A percentile compares a stretch with the other conserved stretches of the same genome.
Conservation (phyloP, 2,888 invertebrate genomes). For the Drosophila kambysellisi region DNA sequence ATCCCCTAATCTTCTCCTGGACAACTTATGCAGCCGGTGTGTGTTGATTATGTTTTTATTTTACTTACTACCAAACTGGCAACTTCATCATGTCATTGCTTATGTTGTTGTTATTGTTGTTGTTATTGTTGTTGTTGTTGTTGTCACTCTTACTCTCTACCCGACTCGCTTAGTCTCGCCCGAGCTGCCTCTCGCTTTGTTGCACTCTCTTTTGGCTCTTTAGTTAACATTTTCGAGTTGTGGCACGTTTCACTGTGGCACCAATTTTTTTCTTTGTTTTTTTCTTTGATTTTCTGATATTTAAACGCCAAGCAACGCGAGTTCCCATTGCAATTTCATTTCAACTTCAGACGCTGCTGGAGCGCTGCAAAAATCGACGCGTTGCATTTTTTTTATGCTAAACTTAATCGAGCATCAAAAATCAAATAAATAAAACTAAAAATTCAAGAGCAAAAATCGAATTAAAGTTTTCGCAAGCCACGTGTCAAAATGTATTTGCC, state of each 20-base stretch:
- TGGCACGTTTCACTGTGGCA: conserved; percentile 69
- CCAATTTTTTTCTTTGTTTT: conserved; percentile 54
- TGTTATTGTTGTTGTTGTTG: conserved; percentile 5
- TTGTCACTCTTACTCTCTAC: conserved; percentile 1
- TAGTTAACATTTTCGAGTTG: conserved; percentile 45
- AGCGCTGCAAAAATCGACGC: conserved; percentile 45
- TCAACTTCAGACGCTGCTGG: conserved; percentile 53
- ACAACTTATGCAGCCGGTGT: conserved; percentile 55
- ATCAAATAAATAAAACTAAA: conserved; percentile 3
- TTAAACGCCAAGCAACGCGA: conserved; percentile 61
- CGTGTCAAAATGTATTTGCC: conserved; percentile 68
- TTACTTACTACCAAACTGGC: conserved; percentile 60
- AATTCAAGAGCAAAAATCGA: conserved; percentile 11
- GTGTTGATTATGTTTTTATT: conserved; percentile 67
- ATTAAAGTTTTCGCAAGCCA: conserved; percentile 9
- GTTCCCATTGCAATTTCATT: conserved; percentile 69
- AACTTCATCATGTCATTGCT: conserved; percentile 51
- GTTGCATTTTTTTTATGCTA: conserved; percentile 11
- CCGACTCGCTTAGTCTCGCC: conserved; percentile 7
- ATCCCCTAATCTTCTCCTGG: background rate
- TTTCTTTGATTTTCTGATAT: conserved; percentile 70
- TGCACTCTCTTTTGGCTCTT: conserved; percentile 39
- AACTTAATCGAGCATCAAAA: conserved; percentile 17
- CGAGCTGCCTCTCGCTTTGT: conserved; percentile 22
- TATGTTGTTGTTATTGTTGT: conserved; percentile 19